Conservation (phyloP, 2,888 invertebrate species). For the Lepidochrysops patricia region DNA sequence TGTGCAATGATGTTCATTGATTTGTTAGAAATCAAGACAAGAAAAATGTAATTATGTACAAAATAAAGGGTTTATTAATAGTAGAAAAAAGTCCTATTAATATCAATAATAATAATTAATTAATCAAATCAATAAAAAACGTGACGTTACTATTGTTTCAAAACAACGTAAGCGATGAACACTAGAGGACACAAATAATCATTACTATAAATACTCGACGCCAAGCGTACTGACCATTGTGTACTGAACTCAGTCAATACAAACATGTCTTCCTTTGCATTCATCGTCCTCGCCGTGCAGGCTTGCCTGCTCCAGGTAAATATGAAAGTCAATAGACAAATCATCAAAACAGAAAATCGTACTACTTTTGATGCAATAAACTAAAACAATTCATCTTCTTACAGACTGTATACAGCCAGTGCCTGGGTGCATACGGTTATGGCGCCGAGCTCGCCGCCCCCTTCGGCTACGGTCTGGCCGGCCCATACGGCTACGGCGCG, state of each 20-base stretch:
- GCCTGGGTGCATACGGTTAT: slow-evolving; percentile 13
- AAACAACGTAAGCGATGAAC: background rate
- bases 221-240: background rate
- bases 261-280: slow-evolving; percentile 33
- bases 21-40: too few relatives aligned
- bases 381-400: background rate
- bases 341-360: too few relatives aligned
- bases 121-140: background rate
- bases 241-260: slow-evolving; percentile 9
- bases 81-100: too few relatives aligned
- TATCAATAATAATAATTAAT: too few relatives aligned
- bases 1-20: too few relatives aligned
- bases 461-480: background rate
- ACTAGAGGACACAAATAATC: background rate
- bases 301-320: slow-evolving; percentile 26
- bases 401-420: slow-evolving; percentile 9
- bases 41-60: too few relatives aligned
- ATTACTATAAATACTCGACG: slow-evolving; percentile 12
- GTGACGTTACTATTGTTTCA: background rate
- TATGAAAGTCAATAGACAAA: too few relatives aligned
- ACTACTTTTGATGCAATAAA: background rate
- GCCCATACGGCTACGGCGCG: slow-evolving; percentile 11
- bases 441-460: slow-evolving; percentile 7
- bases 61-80: too few relatives aligned
- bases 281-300: slow-evolving; percentile 32